A percentile compares a stretch with the other conserved stretches of the same genome.
phyloP scores from a whole-genome alignment of 2,888 invertebrate genomes.

The Cerastis rubricosa region DNA sequence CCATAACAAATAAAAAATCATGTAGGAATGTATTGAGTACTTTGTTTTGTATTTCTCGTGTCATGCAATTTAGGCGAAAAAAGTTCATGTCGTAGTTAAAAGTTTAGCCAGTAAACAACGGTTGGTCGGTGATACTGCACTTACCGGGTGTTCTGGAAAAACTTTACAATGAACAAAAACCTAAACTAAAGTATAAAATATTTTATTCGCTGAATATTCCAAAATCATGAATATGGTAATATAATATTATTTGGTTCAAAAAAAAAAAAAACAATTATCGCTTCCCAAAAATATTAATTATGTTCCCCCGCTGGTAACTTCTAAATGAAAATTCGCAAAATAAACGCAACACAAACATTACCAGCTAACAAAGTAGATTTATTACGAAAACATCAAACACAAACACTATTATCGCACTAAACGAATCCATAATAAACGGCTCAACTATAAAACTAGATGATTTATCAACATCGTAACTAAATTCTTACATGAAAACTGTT shows the following conservation, averaged over 20 bases:
- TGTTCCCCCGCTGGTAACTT: neutral
- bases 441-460: conserved; percentile 29
- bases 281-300: neutral
- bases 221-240: neutral
- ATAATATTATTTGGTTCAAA: neutral
- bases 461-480: conserved; percentile 40
- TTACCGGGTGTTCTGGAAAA: neutral
- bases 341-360: conserved; percentile 30
- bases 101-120: neutral
- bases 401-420: conserved; percentile 35
- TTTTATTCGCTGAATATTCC: accelerated
- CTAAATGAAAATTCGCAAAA: conserved; percentile 12
- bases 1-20: neutral
- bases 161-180: neutral
- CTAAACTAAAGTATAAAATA: too few species aligned
- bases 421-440: conserved; percentile 11
- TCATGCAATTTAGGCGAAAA: neutral
- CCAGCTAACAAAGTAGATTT: conserved; percentile 14
- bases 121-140: neutral
- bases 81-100: neutral
- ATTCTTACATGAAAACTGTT: conserved; percentile 35
- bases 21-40: neutral
- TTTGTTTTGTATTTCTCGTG: neutral
- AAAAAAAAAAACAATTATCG: neutral
- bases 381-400: conserved; percentile 31